Evolutionary conservation across 2,888 invertebrate genomes (phyloP), one percentile per base, ranked within the genome.

Genomic region (Elysia crispata): DNA sequence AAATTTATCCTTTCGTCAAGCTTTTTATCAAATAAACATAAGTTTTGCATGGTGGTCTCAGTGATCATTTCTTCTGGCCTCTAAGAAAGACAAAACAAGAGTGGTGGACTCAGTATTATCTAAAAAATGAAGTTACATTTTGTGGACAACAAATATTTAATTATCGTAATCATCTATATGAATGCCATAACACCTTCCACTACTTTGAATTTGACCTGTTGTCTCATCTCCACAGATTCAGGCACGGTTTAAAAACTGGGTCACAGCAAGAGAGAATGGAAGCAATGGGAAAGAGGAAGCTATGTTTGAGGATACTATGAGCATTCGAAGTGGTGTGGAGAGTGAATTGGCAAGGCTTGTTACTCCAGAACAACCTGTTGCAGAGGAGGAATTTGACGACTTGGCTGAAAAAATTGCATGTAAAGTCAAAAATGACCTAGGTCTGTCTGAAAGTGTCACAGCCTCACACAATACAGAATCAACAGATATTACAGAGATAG

Each of bases 371-470:
- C 72, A 73, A 28, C 81, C 83, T 66, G 74, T 81, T 15, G 60
- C 79, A 15, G 79, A 81, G 28, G 77, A 70, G 50, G 67, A 79
- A 20, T 83, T 81, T 81, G 80, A 64, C n/a, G n/a, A 69, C 23
- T 28, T 83, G 54, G 81, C 83, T 6, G 76, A 83, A 30, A 79
- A 77, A 64, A 83, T 81, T 28, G 83, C 77, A 8, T 15, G 30
- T n/a, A 76, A 28, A 33, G 81, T 83, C 23, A 83, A 81, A 70
- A 33, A 81, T n/a, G 77, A 80, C 33, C 31, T 83, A 15, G 79
- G 81, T 49, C 18, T 83, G 15, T 41, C 31, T 1, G 54, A 50
- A 13, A 72, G 50, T 1, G 49, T 49, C 23, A 28, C 41, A 33
- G 54, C 31, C 1, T 62, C 33, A 25, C 25, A 49, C 3, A 54